These are phyloP conservation scores for Drosophila mercatorum DNA, from an alignment of 2,888 invertebrate genomes.

Conservation along the genomic window DNA sequence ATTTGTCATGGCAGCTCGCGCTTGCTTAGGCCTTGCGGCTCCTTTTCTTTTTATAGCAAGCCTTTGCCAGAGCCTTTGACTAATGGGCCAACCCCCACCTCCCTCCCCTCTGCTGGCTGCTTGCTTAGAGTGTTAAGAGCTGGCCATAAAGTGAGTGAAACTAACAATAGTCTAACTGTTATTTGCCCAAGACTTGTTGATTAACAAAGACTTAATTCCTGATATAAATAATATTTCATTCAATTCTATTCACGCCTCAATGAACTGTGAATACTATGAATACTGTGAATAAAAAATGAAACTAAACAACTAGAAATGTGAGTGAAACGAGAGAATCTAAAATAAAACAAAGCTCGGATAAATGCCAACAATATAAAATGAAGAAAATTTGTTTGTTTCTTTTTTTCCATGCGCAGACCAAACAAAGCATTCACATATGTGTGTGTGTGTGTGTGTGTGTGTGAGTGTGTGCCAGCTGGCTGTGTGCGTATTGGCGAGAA, in stretches of 20 bases:
- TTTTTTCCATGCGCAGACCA: conserved; percentile 49
- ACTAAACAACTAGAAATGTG: no score
- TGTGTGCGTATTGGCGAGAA: conserved; percentile 77
- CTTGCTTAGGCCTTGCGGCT: conserved; percentile 19
- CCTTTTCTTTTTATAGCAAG: conserved; percentile 13
- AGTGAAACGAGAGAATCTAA: neutral
- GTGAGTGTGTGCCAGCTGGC: conserved; percentile 68
- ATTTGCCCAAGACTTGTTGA: conserved; percentile 62
- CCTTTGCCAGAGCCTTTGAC: conserved; percentile 4
- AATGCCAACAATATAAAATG: conserved; percentile 55
- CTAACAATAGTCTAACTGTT: neutral
- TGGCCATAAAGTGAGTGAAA: neutral
- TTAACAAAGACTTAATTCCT: conserved; percentile 21
- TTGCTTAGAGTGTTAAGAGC: conserved; percentile 52
- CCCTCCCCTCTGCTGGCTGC: neutral
- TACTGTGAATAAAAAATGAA: neutral
- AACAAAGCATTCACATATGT: conserved; percentile 1
- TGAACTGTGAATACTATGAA: neutral
- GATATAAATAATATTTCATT: neutral
- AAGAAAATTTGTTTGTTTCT: conserved; percentile 54
- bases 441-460: conserved; percentile 25
- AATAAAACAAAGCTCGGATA: conserved; percentile 11
- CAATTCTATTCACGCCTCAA: neutral
- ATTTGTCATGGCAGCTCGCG: conserved; percentile 68
- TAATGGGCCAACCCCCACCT: neutral